Base-by-base conservation (phyloP, 2,888 invertebrate species). In the Andrena trimmerana region DNA sequence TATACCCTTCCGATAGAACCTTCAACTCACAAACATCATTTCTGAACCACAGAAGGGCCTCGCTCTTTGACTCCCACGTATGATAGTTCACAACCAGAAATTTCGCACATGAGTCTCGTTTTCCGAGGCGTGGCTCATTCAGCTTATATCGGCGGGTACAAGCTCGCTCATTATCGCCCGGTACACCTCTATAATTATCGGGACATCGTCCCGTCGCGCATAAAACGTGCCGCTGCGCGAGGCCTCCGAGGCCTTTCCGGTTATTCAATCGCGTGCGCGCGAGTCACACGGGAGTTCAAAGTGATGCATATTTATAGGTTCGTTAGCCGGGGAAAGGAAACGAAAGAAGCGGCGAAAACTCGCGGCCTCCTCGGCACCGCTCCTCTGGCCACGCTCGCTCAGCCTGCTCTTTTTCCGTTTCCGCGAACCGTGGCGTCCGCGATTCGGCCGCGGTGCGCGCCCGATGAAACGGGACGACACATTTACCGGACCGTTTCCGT, bases 221-320 rank as follows among this genome's bases (percentile, higher is more conserved):
- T 60, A 57, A 78, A 86, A 77, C 66, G 70, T 67, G 63, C 62
- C 60, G 60, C 54, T 36, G 62, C 71, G 71, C 76, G 69, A 33
- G 67, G 29, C 50, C 68, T 67, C 82, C 76, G 36, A 50, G 63
- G 69, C 77, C 78, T 86, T 90, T 90, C 86, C 90, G 89, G 88
- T 89, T 87, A 89, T 89, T 90, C 81, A 84, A 86, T 89, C 84
- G 87, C 85, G 83, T 78, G 85, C 76, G 36, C 78, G 77, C 83
- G 72, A 86, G 86, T 89, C 86, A 81, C 84, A 85, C 83, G 82
- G 29, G 75, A 88, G 87, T 89, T 91, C 88, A 88, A 91, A 90
- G 86, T 74, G 79, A 90, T 89, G 88, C 89, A 89, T 91, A 91
- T 90, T 91, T 90, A 91, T 90, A 89, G 86, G 89, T 87, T 91